These are phyloP conservation scores for Ophioninae sp. DNA, from an alignment of 2,888 invertebrate species.

Conservation along the genomic window DNA sequence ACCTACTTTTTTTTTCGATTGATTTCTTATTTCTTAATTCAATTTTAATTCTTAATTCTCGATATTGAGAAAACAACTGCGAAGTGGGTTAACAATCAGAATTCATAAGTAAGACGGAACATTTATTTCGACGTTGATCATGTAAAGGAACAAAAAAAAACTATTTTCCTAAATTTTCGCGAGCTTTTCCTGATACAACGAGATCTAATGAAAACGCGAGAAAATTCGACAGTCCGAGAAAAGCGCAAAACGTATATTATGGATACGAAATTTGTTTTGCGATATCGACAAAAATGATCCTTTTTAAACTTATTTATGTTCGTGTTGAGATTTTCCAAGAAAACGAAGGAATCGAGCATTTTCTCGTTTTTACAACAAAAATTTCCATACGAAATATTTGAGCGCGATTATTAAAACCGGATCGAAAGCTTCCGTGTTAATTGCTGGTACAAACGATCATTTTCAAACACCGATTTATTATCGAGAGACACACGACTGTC, in stretches of 20 bases:
- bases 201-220: not conserved
- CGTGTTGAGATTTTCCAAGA: not conserved
- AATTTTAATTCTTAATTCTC: not conserved
- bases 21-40: not conserved
- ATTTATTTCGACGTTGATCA: not conserved
- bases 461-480: not conserved
- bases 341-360: conserved; percentile 12
- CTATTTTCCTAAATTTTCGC: not conserved
- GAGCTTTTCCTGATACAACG: not conserved
- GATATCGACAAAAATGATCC: not conserved
- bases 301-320: not conserved
- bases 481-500: not conserved
- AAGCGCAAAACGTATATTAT: not conserved
- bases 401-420: not conserved
- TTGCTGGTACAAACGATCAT: not conserved
- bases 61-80: not conserved
- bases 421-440: not conserved
- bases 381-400: not conserved
- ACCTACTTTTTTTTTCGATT: not conserved
- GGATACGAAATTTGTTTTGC: not conserved
- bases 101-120: not conserved
- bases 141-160: too few relatives aligned
- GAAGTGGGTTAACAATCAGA: not conserved
- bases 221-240: not conserved
- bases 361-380: not conserved